These are phyloP conservation scores for Atethmia centrago DNA, from an alignment of 2,888 invertebrate species.

Conservation along the genomic window DNA sequence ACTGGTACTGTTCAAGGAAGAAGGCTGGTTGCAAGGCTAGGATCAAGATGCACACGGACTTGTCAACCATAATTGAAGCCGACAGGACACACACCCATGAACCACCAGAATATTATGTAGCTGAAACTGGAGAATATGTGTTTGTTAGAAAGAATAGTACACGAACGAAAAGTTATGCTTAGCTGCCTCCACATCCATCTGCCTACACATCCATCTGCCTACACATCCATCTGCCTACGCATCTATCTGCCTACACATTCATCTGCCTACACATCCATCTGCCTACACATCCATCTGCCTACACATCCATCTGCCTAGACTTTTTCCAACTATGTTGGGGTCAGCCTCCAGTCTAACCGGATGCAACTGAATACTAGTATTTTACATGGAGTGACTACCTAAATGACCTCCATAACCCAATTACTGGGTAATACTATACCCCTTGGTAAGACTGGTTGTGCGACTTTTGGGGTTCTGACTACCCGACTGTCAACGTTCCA, in stretches of 20 bases:
- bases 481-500: no score
- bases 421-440: neutral
- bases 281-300: neutral
- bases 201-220: neutral
- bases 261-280: no score
- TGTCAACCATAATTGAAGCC: slow-evolving; percentile 55
- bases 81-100: slow-evolving; percentile 64
- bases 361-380: neutral
- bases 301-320: neutral
- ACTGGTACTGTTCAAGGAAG: slow-evolving; percentile 66
- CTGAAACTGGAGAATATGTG: slow-evolving; percentile 60
- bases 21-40: slow-evolving; percentile 63
- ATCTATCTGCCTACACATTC: neutral
- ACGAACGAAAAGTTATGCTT: neutral
- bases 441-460: no score
- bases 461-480: no score
- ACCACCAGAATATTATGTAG: slow-evolving; percentile 63
- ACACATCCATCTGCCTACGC: neutral
- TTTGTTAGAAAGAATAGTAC: slow-evolving; percentile 18
- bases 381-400: neutral
- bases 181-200: no score
- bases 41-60: slow-evolving; percentile 60
- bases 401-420: neutral
- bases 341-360: neutral
- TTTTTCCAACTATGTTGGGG: neutral